Conservation (phyloP, 2,888 invertebrate species). For the Ochropleura leucogaster region DNA sequence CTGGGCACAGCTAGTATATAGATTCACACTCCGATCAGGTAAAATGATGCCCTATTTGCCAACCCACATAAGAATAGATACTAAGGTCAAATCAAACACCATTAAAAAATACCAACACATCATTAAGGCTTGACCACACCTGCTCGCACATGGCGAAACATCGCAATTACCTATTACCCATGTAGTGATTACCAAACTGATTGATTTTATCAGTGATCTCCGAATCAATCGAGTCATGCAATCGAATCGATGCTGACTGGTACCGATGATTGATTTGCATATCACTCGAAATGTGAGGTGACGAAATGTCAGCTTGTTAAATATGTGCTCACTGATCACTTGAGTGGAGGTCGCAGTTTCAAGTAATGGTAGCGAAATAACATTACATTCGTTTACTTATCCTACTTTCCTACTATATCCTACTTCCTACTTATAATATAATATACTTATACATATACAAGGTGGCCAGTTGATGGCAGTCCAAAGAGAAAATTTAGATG, state of each 20-base stretch:
- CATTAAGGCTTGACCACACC: conserved; percentile 31
- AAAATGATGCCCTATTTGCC: background rate
- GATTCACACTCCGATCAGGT: background rate
- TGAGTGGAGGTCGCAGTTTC: conserved; percentile 24
- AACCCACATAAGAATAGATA: conserved; percentile 11
- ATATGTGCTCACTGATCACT: conserved; percentile 33
- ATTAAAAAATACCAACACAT: conserved; percentile 24
- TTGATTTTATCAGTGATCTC: conserved; percentile 60
- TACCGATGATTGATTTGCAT: conserved; percentile 65
- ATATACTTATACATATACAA: too few relatives aligned
- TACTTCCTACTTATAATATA: too few relatives aligned
- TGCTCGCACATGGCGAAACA: conserved; percentile 44
- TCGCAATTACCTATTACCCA: conserved; percentile 37
- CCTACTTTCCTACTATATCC: background rate
- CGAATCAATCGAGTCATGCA: conserved; percentile 56
- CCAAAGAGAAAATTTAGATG: too few relatives aligned
- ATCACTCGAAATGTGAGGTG: conserved; percentile 58
- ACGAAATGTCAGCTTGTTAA: conserved; percentile 60
- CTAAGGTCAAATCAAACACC: conserved; percentile 12
- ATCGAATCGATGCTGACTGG: conserved; percentile 66
- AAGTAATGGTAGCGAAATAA: conserved; percentile 19
- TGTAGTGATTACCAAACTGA: conserved; percentile 59
- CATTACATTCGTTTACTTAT: background rate
- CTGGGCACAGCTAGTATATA: too few relatives aligned
- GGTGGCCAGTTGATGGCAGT: too few relatives aligned